Conservation (phyloP, 2,888 invertebrate species). For the Drosophila nr. fundita region DNA sequence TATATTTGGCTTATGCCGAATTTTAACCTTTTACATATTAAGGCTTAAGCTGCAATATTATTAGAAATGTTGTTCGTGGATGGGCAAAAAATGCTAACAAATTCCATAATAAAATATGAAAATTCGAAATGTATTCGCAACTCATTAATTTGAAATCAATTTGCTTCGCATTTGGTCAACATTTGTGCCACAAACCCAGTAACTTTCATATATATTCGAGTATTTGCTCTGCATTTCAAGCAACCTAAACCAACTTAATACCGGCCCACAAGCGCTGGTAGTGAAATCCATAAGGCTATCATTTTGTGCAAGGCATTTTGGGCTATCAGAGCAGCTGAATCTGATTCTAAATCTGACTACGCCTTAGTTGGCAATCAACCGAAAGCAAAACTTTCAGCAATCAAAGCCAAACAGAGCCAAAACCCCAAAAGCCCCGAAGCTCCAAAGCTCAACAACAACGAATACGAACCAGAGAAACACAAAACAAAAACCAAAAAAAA, state of each 20-base stretch:
- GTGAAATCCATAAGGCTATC: constrained; percentile 55
- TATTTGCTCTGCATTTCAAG: neutral
- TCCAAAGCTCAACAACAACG: constrained; percentile 30
- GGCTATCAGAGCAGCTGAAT: constrained; percentile 56
- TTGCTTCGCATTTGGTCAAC: neutral
- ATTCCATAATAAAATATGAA: constrained; percentile 1
- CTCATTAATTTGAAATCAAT: neutral
- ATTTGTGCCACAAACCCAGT: neutral
- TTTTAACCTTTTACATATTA: neutral
- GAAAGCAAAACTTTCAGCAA: constrained; percentile 76
- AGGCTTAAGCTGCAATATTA: neutral
- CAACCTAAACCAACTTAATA: constrained; percentile 24
- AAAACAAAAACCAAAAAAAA: constrained; percentile 25
- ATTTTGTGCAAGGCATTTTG: constrained; percentile 60
- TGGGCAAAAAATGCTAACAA: no score
- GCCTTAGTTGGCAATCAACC: constrained; percentile 54
- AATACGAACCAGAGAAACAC: constrained; percentile 19
- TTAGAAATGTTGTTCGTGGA: neutral
- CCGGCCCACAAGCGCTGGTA: constrained; percentile 8
- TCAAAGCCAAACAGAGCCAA: constrained; percentile 64
- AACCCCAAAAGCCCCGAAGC: constrained; percentile 51
- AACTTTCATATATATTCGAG: neutral
- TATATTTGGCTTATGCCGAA: constrained; percentile 1
- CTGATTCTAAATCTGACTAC: constrained; percentile 47
- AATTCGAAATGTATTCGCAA: constrained; percentile 1